These are phyloP conservation scores for Uropsilus gracilis DNA, from an alignment of 2,113 vertebrate species.

Conservation along the genomic window DNA sequence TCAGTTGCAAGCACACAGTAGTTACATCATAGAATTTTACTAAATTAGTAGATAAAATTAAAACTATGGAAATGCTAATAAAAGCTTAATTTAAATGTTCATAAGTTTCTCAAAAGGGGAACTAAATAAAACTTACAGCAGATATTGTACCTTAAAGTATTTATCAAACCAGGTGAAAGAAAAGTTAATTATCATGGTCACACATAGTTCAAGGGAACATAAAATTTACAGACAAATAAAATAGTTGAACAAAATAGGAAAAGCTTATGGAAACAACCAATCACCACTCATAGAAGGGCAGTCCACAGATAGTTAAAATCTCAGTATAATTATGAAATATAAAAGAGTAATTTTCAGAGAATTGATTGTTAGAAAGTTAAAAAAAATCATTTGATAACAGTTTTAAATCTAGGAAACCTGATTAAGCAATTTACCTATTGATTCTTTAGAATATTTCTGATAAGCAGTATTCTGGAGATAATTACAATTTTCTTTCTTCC, in stretches of 20 bases:
- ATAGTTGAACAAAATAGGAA: neutral
- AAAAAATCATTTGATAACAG: neutral
- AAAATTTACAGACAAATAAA: neutral
- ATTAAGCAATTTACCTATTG: neutral
- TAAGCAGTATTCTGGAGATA: neutral
- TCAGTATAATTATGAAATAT: neutral
- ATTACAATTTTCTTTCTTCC: neutral
- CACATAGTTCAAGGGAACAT: neutral
- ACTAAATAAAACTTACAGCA: neutral
- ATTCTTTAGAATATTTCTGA: neutral
- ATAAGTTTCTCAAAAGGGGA: neutral
- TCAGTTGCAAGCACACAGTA: neutral
- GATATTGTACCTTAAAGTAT: neutral
- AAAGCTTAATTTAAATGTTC: neutral
- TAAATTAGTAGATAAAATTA: neutral
- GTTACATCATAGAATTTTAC: neutral
- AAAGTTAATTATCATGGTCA: neutral
- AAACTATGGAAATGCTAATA: neutral
- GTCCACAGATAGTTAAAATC: neutral
- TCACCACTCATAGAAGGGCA: neutral
- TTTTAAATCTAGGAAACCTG: neutral
- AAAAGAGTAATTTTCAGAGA: neutral
- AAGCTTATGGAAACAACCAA: neutral
- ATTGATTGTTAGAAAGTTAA: neutral
- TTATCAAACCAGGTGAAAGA: neutral